Percentiles rank a stretch among this genome's conserved stretches.
phyloP scores from a whole-genome alignment of 2,113 vertebrate species.

The Paracanthobrama guichenoti region DNA sequence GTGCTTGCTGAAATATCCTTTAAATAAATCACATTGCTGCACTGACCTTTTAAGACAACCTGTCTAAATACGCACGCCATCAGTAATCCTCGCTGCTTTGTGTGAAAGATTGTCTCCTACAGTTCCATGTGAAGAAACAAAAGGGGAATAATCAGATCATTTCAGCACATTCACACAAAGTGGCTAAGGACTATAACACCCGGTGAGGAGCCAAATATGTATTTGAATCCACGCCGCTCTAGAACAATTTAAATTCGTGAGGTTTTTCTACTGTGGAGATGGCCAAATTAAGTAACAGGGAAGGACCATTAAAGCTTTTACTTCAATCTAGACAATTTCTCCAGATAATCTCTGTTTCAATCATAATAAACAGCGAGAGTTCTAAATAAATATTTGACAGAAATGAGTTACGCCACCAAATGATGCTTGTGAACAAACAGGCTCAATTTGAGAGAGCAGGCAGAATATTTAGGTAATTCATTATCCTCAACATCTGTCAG shows the following conservation, averaged over 20 bases:
- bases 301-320: constrained; percentile 30
- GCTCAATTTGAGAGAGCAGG: constrained; percentile 28
- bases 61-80: not conserved
- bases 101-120: constrained; percentile 26
- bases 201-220: constrained; percentile 10
- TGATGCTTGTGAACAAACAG: constrained; percentile 37
- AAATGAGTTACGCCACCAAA: not conserved
- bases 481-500: constrained; percentile 36
- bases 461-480: constrained; percentile 20
- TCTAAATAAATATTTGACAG: constrained; percentile 36
- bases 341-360: constrained; percentile 25
- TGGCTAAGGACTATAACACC: constrained; percentile 12
- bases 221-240: constrained; percentile 4
- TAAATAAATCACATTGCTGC: not conserved
- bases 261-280: constrained; percentile 3
- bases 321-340: constrained; percentile 35
- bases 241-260: constrained; percentile 20
- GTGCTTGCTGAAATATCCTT: not conserved
- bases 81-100: constrained; percentile 13
- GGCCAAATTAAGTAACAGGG: constrained; percentile 46
- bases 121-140: not conserved
- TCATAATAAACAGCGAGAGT: constrained; percentile 19
- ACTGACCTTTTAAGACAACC: constrained; percentile 14
- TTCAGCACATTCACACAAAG: not conserved
- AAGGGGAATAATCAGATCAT: not conserved